phyloP scores from a whole-genome alignment of 2,113 vertebrate species.

The Lagenorhynchus albirostris region DNA sequence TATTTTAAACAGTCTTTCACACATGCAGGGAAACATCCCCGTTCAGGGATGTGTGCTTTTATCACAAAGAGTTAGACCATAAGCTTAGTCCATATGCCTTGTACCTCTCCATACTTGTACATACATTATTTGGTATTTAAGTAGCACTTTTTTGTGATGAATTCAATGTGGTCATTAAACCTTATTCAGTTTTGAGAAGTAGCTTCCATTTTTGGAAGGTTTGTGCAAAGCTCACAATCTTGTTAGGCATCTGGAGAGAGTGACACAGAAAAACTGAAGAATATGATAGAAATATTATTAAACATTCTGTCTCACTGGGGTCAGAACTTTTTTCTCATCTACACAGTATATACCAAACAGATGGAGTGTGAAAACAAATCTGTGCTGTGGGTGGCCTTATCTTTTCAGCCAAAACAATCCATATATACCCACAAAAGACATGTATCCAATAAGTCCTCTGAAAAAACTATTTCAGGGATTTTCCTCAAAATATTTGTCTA shows the following conservation, averaged over 20 bases:
- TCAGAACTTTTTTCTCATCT: background rate
- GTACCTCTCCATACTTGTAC: background rate
- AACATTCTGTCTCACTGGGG: conserved; percentile 30
- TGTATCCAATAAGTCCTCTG: background rate
- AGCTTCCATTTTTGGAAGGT: conserved; percentile 14
- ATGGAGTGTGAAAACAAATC: conserved; percentile 65
- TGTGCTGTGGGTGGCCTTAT: conserved; percentile 56
- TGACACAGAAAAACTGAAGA: conserved; percentile 52
- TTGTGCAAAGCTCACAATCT: conserved; percentile 44
- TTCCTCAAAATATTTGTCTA: conserved; percentile 19
- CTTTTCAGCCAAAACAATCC: background rate
- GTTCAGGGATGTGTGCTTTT: background rate
- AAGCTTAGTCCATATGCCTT: background rate
- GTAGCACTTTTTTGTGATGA: background rate
- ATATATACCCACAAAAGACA: background rate
- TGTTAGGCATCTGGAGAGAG: conserved; percentile 41
- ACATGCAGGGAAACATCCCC: background rate
- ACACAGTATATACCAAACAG: conserved; percentile 50
- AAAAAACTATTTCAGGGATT: background rate
- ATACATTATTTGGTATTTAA: background rate
- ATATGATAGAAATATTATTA: conserved; percentile 54
- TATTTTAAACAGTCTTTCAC: background rate
- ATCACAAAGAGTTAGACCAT: background rate
- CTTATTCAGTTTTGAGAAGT: background rate
- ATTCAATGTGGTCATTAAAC: conserved; percentile 24